phyloP scores from a whole-genome alignment of 2,888 invertebrate genomes.

The Temnothorax rugatulus region DNA sequence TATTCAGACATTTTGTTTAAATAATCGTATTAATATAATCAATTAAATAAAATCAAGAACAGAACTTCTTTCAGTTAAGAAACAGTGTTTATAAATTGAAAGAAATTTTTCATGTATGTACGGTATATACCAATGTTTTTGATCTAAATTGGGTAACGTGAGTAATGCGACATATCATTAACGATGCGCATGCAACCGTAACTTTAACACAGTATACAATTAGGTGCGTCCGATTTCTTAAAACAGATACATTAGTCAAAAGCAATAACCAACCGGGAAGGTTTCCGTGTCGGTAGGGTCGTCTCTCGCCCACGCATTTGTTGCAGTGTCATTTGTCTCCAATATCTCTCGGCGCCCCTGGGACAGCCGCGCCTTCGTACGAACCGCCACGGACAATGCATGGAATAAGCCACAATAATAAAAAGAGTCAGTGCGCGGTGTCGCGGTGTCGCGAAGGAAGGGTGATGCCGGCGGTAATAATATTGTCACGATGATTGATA shows the following conservation, averaged over 20 bases:
- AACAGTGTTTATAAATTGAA: not conserved
- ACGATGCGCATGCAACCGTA: constrained; percentile 17
- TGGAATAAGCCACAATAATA: constrained; percentile 84
- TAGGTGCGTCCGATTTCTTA: constrained; percentile 54
- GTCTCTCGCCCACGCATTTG: constrained; percentile 82
- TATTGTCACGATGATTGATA: constrained; percentile 60
- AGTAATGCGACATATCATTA: constrained; percentile 22
- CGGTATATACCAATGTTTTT: not conserved
- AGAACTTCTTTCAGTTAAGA: not conserved
- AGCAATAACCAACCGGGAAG: constrained; percentile 59
- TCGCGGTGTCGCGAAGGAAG: constrained; percentile 76
- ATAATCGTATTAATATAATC: not conserved
- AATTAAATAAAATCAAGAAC: not conserved
- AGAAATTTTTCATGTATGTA: not conserved
- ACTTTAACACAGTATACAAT: constrained; percentile 32
- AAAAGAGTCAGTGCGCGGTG: constrained; percentile 76
- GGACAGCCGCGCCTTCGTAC: constrained; percentile 67
- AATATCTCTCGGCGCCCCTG: constrained; percentile 82
- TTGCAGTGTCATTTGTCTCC: constrained; percentile 85
- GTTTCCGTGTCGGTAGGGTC: constrained; percentile 66
- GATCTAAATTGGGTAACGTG: constrained; percentile 3
- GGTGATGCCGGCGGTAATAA: constrained; percentile 64
- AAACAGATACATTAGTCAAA: constrained; percentile 60
- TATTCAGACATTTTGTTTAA: not conserved
- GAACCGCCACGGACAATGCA: constrained; percentile 78